These are phyloP conservation scores for Syritta pipiens DNA, from an alignment of 2,888 invertebrate species.

Conservation along the genomic window DNA sequence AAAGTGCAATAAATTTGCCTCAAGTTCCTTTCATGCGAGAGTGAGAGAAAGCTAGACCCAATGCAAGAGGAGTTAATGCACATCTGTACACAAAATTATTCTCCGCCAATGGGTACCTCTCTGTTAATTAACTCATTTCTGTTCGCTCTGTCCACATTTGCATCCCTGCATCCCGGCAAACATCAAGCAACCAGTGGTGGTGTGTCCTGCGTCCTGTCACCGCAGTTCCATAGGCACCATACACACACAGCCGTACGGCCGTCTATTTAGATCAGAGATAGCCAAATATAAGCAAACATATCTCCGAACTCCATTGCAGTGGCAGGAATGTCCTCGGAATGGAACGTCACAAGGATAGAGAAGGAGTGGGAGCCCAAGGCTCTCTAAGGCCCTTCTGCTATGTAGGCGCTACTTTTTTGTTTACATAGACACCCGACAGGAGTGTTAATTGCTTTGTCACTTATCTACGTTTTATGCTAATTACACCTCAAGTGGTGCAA, in stretches of 20 bases:
- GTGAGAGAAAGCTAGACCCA: no score
- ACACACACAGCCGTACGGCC: slow-evolving; percentile 12
- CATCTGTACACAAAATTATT: slow-evolving; percentile 17
- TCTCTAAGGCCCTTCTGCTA: slow-evolving; percentile 8
- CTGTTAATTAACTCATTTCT: slow-evolving; percentile 55
- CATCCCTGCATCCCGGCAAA: slow-evolving; percentile 39
- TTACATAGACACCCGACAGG: slow-evolving; percentile 50
- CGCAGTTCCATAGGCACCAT: slow-evolving; percentile 32
- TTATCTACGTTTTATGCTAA: slow-evolving; percentile 62
- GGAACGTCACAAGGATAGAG: no score
- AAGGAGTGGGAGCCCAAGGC: no score
- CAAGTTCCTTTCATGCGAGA: not conserved
- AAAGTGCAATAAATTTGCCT: slow-evolving; percentile 22
- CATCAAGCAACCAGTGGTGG: slow-evolving; percentile 49
- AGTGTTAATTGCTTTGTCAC: slow-evolving; percentile 63
- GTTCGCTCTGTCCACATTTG: slow-evolving; percentile 32
- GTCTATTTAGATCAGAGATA: slow-evolving; percentile 42
- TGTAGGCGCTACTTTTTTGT: slow-evolving; percentile 50
- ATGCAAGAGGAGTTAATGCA: slow-evolving; percentile 2
- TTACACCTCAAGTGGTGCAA: slow-evolving; percentile 49
- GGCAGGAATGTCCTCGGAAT: no score
- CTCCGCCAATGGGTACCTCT: slow-evolving; percentile 18
- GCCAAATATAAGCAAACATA: slow-evolving; percentile 52
- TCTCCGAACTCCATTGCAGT: slow-evolving; percentile 31
- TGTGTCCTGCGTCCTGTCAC: slow-evolving; percentile 15